Conservation (phyloP, 2,797 vertebrate genomes). For the Hylomyscus alleni region DNA sequence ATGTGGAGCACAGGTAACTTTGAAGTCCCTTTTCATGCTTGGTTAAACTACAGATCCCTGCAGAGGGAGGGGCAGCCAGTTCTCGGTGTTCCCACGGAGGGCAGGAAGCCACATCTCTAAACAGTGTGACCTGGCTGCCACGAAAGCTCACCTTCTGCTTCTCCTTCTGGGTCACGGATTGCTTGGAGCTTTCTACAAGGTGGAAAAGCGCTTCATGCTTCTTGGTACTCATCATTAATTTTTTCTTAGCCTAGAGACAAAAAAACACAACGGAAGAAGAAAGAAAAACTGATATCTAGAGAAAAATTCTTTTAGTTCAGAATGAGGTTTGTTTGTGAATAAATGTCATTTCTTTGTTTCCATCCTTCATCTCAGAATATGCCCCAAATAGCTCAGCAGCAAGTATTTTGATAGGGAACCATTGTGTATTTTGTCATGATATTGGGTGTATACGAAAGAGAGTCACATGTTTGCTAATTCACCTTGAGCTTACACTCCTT, state of each 20-base stretch:
- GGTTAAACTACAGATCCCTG: neutral
- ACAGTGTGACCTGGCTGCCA: neutral
- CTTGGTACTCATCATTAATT: conserved; percentile 91
- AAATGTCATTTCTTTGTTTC: conserved; percentile 24
- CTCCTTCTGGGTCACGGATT: conserved; percentile 91
- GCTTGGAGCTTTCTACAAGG: conserved; percentile 92
- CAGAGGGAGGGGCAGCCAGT: too few relatives aligned
- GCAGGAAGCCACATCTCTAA: neutral
- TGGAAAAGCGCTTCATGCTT: conserved; percentile 94
- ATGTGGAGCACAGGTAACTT: neutral
- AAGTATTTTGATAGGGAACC: conserved; percentile 43
- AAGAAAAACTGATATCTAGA: conserved; percentile 18
- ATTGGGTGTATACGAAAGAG: neutral
- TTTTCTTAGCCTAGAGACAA: conserved; percentile 92
- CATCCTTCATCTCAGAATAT: conserved; percentile 33
- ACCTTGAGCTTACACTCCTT: neutral
- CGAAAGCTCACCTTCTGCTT: conserved; percentile 91
- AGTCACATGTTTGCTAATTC: conserved; percentile 11
- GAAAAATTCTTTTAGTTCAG: conserved; percentile 47
- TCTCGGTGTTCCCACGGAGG: neutral
- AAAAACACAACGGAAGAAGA: conserved; percentile 43
- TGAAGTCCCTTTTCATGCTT: neutral
- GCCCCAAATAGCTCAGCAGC: conserved; percentile 11
- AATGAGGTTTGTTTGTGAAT: conserved; percentile 33
- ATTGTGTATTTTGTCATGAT: conserved; percentile 19